Base-by-base conservation (phyloP, 2,113 vertebrate species). In the Thamnaconus septentrionalis region DNA sequence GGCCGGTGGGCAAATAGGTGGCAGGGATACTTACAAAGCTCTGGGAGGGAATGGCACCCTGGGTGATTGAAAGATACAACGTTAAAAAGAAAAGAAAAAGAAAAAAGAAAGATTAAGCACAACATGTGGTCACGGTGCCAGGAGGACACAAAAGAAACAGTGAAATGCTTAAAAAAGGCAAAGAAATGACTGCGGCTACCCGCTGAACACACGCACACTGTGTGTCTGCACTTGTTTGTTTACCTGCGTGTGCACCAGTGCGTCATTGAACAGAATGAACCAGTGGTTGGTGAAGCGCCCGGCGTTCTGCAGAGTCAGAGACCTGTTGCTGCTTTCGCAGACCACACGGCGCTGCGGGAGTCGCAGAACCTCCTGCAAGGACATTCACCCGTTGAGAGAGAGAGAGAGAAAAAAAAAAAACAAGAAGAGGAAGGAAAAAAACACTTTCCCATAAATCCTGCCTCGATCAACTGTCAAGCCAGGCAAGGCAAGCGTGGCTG, bases 261-360 rank as follows among this genome's bases (percentile, higher is more conserved):
- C 92, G 41, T 99, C 97, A 0, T 95, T 98, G 76, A 99, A 98
- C 61, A 99, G 93, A 57, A 99, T 97, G 84, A 99, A 98, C 94
- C 95, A 96, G 73, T 98, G 97, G 45, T 94, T 95, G 51, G 97
- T 98, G 86, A 99, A 98, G 11, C 96, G 92, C 5, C 96, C 95
- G 0, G 97, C 94, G 0, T 98, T 95, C 86, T 97, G 97, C 42
- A 98, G 88, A 2, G 93, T 94, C 59, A 98, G 53, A 0, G 80
- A 92, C 43, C 95, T 92, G 86, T 96, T 96, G 83, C 93, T 95
- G 84, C 96, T 98, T 76, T 99, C 96, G 79, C 96, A 97, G 18
- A 98, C 90, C 58, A 99, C 75, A 0, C 97, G 93, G 1, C 97
- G 94, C 41, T 92, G 92, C 0, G 97, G 95, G 73, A 93, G 94